Conservation (phyloP, 2,888 invertebrate genomes). For the Cerastis rubricosa region DNA sequence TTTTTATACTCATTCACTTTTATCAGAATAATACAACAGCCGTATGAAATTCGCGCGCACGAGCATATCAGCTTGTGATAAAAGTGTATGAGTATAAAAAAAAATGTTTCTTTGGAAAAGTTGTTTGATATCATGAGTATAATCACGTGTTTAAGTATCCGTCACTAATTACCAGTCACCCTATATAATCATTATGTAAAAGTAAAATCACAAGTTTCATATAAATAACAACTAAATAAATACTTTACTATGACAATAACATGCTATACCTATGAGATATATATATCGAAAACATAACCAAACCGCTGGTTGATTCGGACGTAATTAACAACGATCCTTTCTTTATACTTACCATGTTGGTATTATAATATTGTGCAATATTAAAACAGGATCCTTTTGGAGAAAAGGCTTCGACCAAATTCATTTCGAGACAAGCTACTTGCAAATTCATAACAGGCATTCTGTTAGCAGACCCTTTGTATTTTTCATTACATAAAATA, state of each 20-base stretch:
- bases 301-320: slow-evolving; percentile 3
- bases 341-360: not conserved
- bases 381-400: slow-evolving; percentile 34
- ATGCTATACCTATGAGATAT: not conserved
- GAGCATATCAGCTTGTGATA: no score
- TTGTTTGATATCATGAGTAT: no score
- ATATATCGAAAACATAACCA: slow-evolving; percentile 22
- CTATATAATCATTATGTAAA: no score
- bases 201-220: not conserved
- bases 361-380: slow-evolving; percentile 17
- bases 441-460: not conserved
- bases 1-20: no score
- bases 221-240: not conserved
- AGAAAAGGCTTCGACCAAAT: slow-evolving; percentile 18
- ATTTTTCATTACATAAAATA: no score
- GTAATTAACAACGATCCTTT: slow-evolving; percentile 31
- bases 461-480: not conserved
- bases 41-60: no score
- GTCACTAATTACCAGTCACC: no score
- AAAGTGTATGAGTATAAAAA: no score
- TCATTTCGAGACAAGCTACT: slow-evolving; percentile 9
- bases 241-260: not conserved
- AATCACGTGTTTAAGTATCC: no score
- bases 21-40: no score
- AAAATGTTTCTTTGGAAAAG: no score